Base-by-base conservation (phyloP, 2,888 invertebrate genomes). In the Drosophila robusta region DNA sequence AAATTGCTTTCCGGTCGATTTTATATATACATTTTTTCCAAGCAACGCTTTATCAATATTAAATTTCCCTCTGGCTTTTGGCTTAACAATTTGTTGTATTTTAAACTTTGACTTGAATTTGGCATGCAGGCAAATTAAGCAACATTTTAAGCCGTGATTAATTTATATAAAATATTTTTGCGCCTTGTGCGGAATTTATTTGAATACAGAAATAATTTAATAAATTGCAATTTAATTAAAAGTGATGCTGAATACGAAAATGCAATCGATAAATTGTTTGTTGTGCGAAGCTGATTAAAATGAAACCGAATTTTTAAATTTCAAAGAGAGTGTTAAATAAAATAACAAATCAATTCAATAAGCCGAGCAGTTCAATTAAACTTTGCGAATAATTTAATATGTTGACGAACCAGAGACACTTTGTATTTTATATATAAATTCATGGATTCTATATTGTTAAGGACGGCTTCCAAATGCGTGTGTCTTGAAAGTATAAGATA, bases 1-100 rank as follows among this genome's bases (percentile, higher is more conserved):
- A 83, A 83, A 88, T 88, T 83, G 78, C 69, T 79, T 85, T 82
- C 79, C 80, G 68, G 51, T 80, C 60, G 58, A 62, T 68, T 76
- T 83, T 74, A 58, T 49, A 62, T 47, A 29, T 12, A 41, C 16
- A 39, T 34, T 39, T 39, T 42, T 36, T 32, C 11, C 45, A 29
- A 36, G 18, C 32, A 22, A 41, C 38, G 29, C 49, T 75, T 72
- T 72, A 80, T 80, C 71, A 63, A 75, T 74, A 74, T 74, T 70
- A 55, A 63, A 86, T 77, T 81, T 62, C 50, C 45, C 12, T 41
- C 39, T 61, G 45, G 16, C 14, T 47, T 36, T 41, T 18, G 39
- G 9, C n/a, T 32, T 44, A 4, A 41, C 32, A 47, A 16, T 50
- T 29, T 8, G 16, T 26, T 9, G 32, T 60, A 45, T 32, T 42